Percentiles rank a stretch among this genome's conserved stretches.
Evolutionary conservation across 2,888 invertebrate species (phyloP).

Genomic region (Agrochola circellaris): DNA sequence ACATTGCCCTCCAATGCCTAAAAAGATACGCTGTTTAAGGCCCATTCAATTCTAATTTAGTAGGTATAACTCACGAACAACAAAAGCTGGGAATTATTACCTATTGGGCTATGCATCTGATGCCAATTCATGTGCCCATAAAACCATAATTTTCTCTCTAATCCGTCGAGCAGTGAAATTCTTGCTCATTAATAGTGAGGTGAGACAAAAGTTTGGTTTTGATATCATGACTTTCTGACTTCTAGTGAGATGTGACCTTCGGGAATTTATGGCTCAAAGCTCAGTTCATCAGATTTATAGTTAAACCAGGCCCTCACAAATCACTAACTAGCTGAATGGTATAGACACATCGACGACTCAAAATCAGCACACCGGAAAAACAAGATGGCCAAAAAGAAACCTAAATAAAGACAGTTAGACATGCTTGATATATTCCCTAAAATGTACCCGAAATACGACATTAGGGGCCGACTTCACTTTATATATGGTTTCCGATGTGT

Average conservation of each 20-base stretch:
- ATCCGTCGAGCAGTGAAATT: not conserved
- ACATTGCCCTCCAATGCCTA: not conserved
- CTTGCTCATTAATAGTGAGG: too few relatives aligned
- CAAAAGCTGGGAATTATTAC: too few relatives aligned
- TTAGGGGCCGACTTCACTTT: slow-evolving; percentile 49
- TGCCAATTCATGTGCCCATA: not conserved
- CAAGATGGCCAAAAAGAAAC: slow-evolving; percentile 45
- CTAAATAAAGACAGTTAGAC: slow-evolving; percentile 43
- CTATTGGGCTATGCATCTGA: not conserved
- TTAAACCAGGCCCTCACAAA: slow-evolving; percentile 14
- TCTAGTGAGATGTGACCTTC: not conserved
- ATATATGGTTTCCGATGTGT: slow-evolving; percentile 67
- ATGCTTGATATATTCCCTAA: slow-evolving; percentile 52
- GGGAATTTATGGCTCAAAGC: not conserved
- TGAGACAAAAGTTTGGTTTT: not conserved
- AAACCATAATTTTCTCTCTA: not conserved
- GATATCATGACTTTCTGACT: not conserved
- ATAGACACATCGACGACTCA: slow-evolving; percentile 10
- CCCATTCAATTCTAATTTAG: not conserved
- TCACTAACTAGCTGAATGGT: slow-evolving; percentile 17
- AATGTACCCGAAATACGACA: slow-evolving; percentile 58
- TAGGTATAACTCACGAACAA: not conserved
- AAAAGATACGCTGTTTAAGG: not conserved
- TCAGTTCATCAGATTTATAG: not conserved
- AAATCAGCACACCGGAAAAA: slow-evolving; percentile 48